Base-by-base conservation (phyloP, 2,888 invertebrate species). In the Polyommatus icarus region DNA sequence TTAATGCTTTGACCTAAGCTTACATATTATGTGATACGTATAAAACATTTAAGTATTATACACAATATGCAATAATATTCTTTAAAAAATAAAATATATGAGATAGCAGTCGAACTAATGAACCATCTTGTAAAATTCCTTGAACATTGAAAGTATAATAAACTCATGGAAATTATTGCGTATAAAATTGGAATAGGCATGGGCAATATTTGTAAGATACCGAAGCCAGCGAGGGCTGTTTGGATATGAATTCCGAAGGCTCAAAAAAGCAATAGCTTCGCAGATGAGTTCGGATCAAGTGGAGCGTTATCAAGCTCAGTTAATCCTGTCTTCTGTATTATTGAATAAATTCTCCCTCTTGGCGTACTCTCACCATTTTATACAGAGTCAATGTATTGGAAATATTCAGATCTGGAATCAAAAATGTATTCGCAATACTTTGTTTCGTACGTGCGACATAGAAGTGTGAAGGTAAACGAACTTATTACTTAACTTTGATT, bases 261-360 rank as follows among this genome's bases (percentile, higher is more conserved):
- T 88, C 86, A 86, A 90, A 88, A 89, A 89, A 87, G 87, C 87
- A 87, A 88, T 87, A 87, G 84, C 87, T 82, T 82, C 84, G 83
- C 84, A 86, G 90, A 89, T 88, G 88, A 90, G 87, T 86, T 86
- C 84, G 87, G 88, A 86, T 91, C 86, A 87, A 89, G 86, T 84
- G 87, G 84, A 89, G 89, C 90, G 90, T 90, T 90, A 90, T 88
- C 88, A 87, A 90, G 85, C 89, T 85, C 88, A 87, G 88, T 88
- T 91, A 90, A 90, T 91, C 89, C 87, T 88, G 87, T 90, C 89
- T 91, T 88, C 87, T 87, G 87, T 89, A 87, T 91, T 91, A 91
- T 90, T 90, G 90, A 91, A 91, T 91, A 91, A 90, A 91, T 89
- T 90, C 89, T 87, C 86, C 82, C 85, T 86, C 82, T 84, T 86